phyloP scores from a whole-genome alignment of 2,888 invertebrate species.

The Dynastes hyllus region DNA sequence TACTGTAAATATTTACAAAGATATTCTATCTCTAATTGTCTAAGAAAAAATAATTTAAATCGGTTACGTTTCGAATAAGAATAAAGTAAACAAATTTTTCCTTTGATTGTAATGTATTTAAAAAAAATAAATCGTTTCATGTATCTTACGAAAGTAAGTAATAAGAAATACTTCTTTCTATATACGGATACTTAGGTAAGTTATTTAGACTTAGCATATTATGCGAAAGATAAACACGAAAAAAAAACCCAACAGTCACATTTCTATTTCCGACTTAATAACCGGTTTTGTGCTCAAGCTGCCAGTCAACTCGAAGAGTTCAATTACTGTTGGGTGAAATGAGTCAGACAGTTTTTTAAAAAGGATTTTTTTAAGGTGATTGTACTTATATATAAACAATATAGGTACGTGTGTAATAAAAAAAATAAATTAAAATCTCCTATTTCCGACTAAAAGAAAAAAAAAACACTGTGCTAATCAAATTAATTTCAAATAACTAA shows the following conservation, averaged over 20 bases:
- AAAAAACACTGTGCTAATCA: no score
- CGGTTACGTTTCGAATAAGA: no score
- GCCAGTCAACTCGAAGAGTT: not conserved
- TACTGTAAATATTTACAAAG: no score
- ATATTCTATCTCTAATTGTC: no score
- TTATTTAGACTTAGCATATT: conserved; percentile 2
- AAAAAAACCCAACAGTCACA: conserved; percentile 3
- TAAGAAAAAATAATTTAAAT: no score
- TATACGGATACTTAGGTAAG: not conserved
- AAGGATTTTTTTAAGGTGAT: conserved; percentile 23
- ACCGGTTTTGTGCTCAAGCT: conserved; percentile 5
- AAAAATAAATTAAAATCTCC: not conserved
- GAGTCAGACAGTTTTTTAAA: conserved; percentile 9
- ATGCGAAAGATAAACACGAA: conserved; percentile 12
- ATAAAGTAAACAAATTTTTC: no score
- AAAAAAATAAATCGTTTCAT: no score
- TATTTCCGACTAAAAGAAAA: no score
- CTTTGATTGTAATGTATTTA: no score
- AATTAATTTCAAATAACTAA: no score
- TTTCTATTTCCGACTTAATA: conserved; percentile 34
- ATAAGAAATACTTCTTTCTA: no score
- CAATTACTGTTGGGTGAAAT: not conserved
- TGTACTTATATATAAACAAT: conserved; percentile 19
- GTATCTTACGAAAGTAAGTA: no score
- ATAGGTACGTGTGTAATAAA: not conserved